Evolutionary conservation across 2,797 vertebrate genomes (phyloP), one percentile per base, ranked within the genome.

Genomic region (Forpus xanthops): DNA sequence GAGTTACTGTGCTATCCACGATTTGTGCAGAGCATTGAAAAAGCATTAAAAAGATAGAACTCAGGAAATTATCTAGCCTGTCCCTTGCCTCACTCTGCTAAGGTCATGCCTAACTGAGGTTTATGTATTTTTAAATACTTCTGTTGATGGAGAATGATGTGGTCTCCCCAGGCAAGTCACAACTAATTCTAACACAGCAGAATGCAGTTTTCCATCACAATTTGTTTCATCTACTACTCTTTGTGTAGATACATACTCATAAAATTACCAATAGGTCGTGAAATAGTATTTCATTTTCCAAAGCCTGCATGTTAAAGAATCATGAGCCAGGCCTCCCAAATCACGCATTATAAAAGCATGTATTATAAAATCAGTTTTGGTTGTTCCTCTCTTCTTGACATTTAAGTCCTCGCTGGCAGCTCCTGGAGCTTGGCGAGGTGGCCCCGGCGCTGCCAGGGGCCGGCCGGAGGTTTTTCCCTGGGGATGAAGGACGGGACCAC

Each of bases 121-220:
- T 92, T 78, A 70, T 66, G 45, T 55, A 56, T 78, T 95, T 93
- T 88, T 81, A 81, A 94, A 62, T 35, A 35, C 58, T 68, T 76
- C 67, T 24, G 66, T 10, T 31, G 89, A 75, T 62, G 70, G 73
- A 84, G 62, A 70, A 35, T 62, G 52, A 66, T 39, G 10, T 15
- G 18, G 25, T 19, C 27, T 77, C 53, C 60, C 52, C 19, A 28
- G 33, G 68, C 53, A 74, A 72, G 73, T 58, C 35, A 25, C 27
- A 67, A 35, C 79, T 58, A 78, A 81, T 74, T 68, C 11, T 62
- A 88, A 85, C 17, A 18, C 18, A 31, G 53, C 39, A 70, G 66
- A 91, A 84, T 5, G 9, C 39, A 12, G 2, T 68, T 94, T 91
- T 50, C 41, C 41, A 39, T 61, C 65, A 31, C 42, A 39, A 74